These are phyloP conservation scores for Megatriorchis doriae DNA, from an alignment of 2,113 vertebrate genomes.

Conservation along the genomic window DNA sequence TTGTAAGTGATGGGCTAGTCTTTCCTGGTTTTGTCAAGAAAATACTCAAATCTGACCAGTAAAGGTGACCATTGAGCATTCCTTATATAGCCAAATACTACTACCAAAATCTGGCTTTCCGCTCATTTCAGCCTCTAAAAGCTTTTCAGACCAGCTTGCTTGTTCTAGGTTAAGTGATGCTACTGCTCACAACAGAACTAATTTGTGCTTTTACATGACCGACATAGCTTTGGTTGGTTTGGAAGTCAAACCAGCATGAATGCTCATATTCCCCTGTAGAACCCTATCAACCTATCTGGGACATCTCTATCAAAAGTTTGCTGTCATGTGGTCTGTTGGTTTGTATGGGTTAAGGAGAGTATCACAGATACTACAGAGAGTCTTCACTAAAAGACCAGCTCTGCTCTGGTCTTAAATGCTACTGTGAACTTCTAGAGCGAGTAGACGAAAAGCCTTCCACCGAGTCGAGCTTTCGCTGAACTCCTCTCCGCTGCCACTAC, in stretches of 20 bases:
- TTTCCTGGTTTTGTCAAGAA: not conserved
- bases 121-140: not conserved
- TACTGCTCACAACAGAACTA: not conserved
- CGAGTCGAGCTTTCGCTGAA: constrained; percentile 69
- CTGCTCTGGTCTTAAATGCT: not conserved
- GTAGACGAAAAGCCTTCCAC: constrained; percentile 75
- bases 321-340: fast-evolving
- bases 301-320: not conserved
- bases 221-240: not conserved
- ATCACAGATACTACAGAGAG: not conserved
- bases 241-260: not conserved
- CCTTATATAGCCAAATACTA: not conserved
- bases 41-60: not conserved
- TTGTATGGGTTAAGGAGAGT: not conserved
- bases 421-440: not conserved
- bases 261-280: not conserved
- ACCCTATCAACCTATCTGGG: too few species aligned
- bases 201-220: not conserved
- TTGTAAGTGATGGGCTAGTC: not conserved
- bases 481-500: constrained; percentile 76
- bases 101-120: not conserved
- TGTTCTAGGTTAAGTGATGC: not conserved
- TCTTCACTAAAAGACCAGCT: not conserved
- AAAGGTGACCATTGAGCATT: not conserved
- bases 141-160: not conserved